Conservation (phyloP, 1,140 invertebrate genomes). For the Drosophila ambigua region DNA sequence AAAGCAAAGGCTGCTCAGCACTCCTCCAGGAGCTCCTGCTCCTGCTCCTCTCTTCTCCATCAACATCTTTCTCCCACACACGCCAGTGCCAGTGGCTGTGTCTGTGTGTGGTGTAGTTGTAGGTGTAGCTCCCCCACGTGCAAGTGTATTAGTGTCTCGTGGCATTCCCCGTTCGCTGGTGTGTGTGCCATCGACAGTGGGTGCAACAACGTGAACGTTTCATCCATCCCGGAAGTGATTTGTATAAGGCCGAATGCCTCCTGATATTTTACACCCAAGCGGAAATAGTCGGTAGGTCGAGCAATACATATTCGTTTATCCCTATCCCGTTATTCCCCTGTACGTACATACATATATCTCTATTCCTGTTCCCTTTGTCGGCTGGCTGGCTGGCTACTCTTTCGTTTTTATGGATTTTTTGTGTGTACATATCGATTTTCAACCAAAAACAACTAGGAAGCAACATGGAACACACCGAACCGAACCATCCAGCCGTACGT, state of each 20-base stretch:
- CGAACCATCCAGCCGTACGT: slow-evolving; percentile 51
- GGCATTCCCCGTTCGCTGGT: slow-evolving; percentile 26
- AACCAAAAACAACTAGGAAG: slow-evolving; percentile 54
- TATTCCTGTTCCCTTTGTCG: slow-evolving; percentile 6
- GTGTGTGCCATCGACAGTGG: slow-evolving; percentile 37
- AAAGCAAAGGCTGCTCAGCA: slow-evolving; percentile 33
- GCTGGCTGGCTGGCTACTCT: neutral
- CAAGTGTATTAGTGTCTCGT: slow-evolving; percentile 39
- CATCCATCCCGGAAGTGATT: slow-evolving; percentile 64
- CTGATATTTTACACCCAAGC: slow-evolving; percentile 61
- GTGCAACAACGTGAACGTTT: slow-evolving; percentile 59
- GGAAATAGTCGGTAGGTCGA: slow-evolving; percentile 49
- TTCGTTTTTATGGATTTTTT: slow-evolving; percentile 46
- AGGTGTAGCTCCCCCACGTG: slow-evolving; percentile 28
- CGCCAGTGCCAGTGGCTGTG: neutral
- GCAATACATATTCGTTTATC: slow-evolving; percentile 23
- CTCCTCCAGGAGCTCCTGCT: no score
- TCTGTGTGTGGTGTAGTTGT: slow-evolving; percentile 11
- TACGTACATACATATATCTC: neutral
- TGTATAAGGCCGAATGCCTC: slow-evolving; percentile 59
- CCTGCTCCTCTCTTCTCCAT: slow-evolving; percentile 17
- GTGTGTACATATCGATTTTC: slow-evolving; percentile 65
- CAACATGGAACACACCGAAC: slow-evolving; percentile 33
- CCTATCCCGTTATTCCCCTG: neutral
- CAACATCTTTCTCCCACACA: neutral